Percentiles rank a stretch among this genome's conserved stretches.
These are phyloP conservation scores for Tetragonula carbonaria DNA, from an alignment of 2,888 invertebrate species.

Conservation along the genomic window DNA sequence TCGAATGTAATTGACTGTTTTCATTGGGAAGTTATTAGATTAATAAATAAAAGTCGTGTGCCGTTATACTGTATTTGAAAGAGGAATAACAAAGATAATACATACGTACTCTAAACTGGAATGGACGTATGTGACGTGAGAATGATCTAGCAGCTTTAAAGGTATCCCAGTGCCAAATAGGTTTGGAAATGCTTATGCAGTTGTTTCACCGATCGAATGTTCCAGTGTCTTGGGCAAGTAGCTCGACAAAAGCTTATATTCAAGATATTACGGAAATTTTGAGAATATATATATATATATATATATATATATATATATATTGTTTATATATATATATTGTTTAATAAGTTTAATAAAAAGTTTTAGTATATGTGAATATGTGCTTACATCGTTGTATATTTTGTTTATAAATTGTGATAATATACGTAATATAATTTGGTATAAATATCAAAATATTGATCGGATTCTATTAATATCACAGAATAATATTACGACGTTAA, in stretches of 20 bases:
- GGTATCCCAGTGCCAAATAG: conserved; percentile 22
- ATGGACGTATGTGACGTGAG: background rate
- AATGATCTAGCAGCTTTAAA: conserved; percentile 25
- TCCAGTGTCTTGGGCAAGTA: conserved; percentile 7
- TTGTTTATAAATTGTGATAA: background rate
- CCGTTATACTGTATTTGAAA: no score
- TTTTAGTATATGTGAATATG: background rate
- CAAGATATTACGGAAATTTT: no score
- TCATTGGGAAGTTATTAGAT: no score
- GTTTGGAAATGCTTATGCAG: conserved; percentile 29
- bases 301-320: background rate
- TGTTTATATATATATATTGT: background rate
- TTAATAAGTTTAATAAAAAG: background rate
- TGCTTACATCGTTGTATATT: background rate
- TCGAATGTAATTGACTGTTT: no score
- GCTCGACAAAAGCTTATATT: no score
- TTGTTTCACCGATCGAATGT: conserved; percentile 28
- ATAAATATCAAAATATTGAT: background rate
- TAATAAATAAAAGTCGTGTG: no score
- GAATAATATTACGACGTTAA: background rate
- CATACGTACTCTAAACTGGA: background rate
- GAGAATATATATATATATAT: no score
- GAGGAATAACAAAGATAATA: no score
- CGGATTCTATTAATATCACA: background rate
- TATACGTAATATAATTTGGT: background rate